Evolutionary conservation across 2,113 vertebrate genomes (phyloP).

Genomic region (Oreochromis niloticus): DNA sequence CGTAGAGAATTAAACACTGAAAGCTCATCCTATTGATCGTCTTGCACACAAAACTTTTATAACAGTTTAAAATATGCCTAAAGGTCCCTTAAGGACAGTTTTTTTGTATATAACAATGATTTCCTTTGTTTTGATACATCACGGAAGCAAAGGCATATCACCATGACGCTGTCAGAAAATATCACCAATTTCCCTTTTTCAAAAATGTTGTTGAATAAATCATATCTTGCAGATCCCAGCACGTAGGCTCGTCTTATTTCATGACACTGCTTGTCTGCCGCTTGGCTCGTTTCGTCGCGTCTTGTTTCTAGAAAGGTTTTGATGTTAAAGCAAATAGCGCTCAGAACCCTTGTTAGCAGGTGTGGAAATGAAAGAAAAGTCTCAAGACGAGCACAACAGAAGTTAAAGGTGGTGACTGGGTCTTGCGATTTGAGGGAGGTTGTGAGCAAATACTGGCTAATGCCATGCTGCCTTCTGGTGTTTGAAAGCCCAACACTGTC

Average conservation of each 20-base stretch:
- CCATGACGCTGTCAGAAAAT: neutral
- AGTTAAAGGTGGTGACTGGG: neutral
- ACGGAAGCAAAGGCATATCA: neutral
- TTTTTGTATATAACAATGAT: neutral
- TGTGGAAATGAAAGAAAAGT: neutral
- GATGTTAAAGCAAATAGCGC: neutral
- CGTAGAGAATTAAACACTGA: neutral
- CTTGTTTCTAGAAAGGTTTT: neutral
- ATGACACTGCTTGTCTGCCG: neutral
- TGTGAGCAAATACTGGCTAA: neutral
- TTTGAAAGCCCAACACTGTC: conserved; percentile 3
- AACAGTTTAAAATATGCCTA: neutral
- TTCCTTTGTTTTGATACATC: neutral
- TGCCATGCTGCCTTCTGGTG: conserved; percentile 10
- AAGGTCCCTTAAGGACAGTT: neutral
- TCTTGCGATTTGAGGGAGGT: neutral
- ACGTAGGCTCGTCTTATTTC: neutral
- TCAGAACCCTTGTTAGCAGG: neutral
- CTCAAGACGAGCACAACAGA: neutral
- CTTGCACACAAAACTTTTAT: neutral
- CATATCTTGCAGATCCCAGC: neutral
- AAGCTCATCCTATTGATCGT: neutral
- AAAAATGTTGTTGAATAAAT: neutral
- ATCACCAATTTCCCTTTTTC: neutral
- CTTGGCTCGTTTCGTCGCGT: neutral